Conservation (phyloP, 2,797 vertebrate genomes). For the Silurus lanzhouensis region DNA sequence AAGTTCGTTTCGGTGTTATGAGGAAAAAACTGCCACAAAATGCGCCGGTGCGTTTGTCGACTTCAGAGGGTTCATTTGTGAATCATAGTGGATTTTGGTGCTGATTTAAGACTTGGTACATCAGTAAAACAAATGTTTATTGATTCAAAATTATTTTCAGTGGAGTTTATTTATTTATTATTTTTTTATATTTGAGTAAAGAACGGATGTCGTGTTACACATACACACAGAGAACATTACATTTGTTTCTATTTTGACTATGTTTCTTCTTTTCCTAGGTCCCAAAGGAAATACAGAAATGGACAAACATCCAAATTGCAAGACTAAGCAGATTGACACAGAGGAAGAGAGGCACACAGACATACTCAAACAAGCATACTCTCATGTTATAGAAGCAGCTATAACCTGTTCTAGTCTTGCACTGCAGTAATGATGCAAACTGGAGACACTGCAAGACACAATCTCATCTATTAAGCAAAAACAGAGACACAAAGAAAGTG, state of each 20-base stretch:
- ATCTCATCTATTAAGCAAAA: not conserved
- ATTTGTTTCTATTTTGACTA: constrained; percentile 6
- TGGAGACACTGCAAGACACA: constrained; percentile 22
- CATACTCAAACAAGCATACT: constrained; percentile 11
- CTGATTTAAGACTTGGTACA: no score
- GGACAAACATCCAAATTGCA: constrained; percentile 31
- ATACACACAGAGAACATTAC: not conserved
- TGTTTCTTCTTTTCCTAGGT: constrained; percentile 41
- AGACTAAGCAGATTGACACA: constrained; percentile 1
- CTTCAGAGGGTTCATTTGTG: no score
- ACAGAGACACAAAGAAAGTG: not conserved
- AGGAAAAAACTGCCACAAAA: no score
- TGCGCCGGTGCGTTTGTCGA: no score
- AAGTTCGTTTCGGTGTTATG: no score
- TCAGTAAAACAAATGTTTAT: no score
- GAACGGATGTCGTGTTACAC: no score
- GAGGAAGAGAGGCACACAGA: constrained; percentile 3
- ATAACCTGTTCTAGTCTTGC: not conserved
- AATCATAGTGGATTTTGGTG: no score
- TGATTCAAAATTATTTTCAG: no score
- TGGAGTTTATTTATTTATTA: no score
- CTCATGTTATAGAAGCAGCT: constrained; percentile 2
- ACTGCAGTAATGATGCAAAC: constrained; percentile 1
- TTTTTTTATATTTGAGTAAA: no score
- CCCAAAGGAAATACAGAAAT: constrained; percentile 32